phyloP scores from a whole-genome alignment of 2,113 vertebrate genomes.

The Channa argus region DNA sequence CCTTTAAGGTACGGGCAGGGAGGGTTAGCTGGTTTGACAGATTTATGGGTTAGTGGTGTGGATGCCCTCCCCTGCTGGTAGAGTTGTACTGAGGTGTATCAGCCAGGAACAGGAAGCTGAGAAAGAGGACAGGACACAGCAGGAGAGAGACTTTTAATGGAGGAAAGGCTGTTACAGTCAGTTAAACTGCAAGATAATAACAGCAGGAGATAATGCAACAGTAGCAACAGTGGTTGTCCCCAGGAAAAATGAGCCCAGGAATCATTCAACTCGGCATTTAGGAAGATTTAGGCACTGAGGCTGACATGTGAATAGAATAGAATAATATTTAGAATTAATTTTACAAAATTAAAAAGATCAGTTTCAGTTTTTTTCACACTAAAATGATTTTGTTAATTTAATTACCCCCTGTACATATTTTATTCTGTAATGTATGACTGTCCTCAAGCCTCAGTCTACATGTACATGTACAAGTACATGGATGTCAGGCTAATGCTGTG shows the following conservation, averaged over 20 bases:
- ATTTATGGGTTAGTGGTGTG: conserved; percentile 69
- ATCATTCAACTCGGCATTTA: not conserved
- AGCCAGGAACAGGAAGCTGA: conserved; percentile 52
- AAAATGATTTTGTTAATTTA: too few relatives aligned
- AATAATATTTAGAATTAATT: too few relatives aligned
- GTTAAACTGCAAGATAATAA: conserved; percentile 49
- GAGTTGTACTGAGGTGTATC: conserved; percentile 55
- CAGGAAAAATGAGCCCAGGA: not conserved
- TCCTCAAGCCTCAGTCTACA: too few relatives aligned
- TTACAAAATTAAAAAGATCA: too few relatives aligned
- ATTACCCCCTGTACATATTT: too few relatives aligned
- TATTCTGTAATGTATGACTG: too few relatives aligned
- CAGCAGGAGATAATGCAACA: conserved; percentile 42
- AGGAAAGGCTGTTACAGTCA: conserved; percentile 39
- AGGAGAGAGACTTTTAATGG: conserved; percentile 31
- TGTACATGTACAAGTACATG: too few relatives aligned
- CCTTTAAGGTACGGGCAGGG: not conserved
- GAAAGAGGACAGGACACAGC: conserved; percentile 54
- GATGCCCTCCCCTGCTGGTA: conserved; percentile 68
- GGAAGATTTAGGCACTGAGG: not conserved
- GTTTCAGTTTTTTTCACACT: too few relatives aligned
- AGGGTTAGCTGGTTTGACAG: conserved; percentile 19
- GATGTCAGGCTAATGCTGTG: too few relatives aligned
- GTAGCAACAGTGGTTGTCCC: conserved; percentile 17
- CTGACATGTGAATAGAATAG: not conserved